Evolutionary conservation across 2,888 invertebrate species (phyloP), one percentile per base, ranked within the genome.

Genomic region (Epinotia ramella): DNA sequence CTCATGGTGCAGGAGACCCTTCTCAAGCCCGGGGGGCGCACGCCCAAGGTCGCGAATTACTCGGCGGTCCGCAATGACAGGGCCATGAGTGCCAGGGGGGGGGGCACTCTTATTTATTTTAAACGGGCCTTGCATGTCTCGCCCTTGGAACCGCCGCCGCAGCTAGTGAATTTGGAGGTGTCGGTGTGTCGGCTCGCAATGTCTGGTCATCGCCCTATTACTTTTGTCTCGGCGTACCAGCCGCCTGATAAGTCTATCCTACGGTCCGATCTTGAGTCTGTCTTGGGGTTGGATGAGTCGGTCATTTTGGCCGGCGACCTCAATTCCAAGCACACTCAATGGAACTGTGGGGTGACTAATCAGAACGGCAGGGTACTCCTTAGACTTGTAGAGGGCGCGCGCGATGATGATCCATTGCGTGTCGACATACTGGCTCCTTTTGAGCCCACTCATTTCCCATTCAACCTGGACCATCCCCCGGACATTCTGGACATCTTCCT

Each of bases 301-400:
- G 60, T 70, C 69, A n/a, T 60, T 13, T 1, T 70, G 69, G 69
- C 46, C 18, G 69, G 69, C 6, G 46, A 70, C 12, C 46, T 70
- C 0, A 70, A 60, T 5, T 9, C 49, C n/a, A 60, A 70, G 46
- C 69, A 69, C 12, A 1, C 6, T 4, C 28, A 28, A 9, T 70
- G 60, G 60, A 62, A 62, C n/a, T n/a, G n/a, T n/a, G n/a, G n/a
- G n/a, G n/a, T n/a, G n/a, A n/a, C n/a, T n/a, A n/a, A n/a, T n/a
- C n/a, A n/a, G n/a, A n/a, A n/a, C n/a, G n/a, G n/a, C n/a, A n/a
- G n/a, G n/a, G n/a, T n/a, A n/a, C n/a, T n/a, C n/a, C n/a, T n/a
- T n/a, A n/a, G n/a, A n/a, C n/a, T n/a, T n/a, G n/a, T n/a, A n/a
- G n/a, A n/a, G n/a, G n/a, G n/a, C n/a, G n/a, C n/a, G n/a, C n/a